Conservation (phyloP, 30 jellyfish, hydroid and myxozoan genomes). For the Cassiopea xamachana region DNA sequence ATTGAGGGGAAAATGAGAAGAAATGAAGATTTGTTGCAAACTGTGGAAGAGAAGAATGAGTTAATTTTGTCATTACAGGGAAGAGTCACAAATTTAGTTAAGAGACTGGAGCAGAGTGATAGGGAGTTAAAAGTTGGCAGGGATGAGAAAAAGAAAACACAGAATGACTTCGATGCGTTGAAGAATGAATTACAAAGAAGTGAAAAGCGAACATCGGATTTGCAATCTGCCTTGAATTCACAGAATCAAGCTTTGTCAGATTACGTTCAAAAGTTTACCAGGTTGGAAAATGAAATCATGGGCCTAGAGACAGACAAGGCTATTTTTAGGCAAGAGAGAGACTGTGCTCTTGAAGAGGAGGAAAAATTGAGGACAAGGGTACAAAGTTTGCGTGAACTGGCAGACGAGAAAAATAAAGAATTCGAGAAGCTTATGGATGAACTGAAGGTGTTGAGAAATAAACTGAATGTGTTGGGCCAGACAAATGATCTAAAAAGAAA, state of each 20-base stretch:
- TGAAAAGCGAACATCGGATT: slow-evolving; percentile 19
- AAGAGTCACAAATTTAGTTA: slow-evolving; percentile 39
- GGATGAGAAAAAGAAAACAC: slow-evolving; percentile 36
- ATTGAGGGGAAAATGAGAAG: slow-evolving; percentile 46
- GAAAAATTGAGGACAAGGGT: slow-evolving; percentile 49
- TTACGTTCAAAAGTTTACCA: slow-evolving; percentile 6
- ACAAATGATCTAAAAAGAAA: slow-evolving; percentile 35
- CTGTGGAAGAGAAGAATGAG: slow-evolving; percentile 63
- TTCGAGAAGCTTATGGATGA: slow-evolving; percentile 29
- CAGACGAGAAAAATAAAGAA: slow-evolving; percentile 16
- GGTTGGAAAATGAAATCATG: slow-evolving; percentile 44
- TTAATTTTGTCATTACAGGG: slow-evolving; percentile 43
- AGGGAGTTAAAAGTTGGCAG: slow-evolving; percentile 11
- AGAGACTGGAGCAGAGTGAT: slow-evolving; percentile 42
- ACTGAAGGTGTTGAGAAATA: not conserved
- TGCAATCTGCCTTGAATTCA: slow-evolving; percentile 15
- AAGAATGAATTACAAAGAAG: slow-evolving; percentile 47
- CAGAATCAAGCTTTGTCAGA: slow-evolving; percentile 31
- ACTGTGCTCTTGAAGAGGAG: slow-evolving; percentile 37
- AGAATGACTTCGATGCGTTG: slow-evolving; percentile 5
- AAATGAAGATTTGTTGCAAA: slow-evolving; percentile 29
- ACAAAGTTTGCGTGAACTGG: slow-evolving; percentile 12
- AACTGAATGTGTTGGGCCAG: slow-evolving; percentile 12
- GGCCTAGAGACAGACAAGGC: slow-evolving; percentile 63
- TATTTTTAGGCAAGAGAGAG: slow-evolving; percentile 74